Base-by-base conservation (phyloP, 2,113 vertebrate genomes). In the Gavialis gangeticus region DNA sequence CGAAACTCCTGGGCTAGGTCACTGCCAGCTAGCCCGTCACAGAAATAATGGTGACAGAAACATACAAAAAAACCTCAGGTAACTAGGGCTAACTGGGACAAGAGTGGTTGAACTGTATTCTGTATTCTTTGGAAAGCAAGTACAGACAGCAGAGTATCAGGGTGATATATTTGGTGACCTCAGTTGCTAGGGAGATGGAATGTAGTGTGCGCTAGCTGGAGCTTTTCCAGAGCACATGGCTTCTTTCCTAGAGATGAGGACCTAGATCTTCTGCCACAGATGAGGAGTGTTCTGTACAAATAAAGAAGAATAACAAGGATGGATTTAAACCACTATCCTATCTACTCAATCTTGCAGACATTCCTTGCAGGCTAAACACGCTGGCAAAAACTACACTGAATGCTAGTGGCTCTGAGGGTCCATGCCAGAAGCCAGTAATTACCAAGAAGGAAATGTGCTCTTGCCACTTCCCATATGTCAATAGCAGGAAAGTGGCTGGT, bases 191-290 rank as follows among this genome's bases (percentile, higher is more conserved):
- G 71, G 6, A 58, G 1, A 24, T 37, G 54, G 3, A 27, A 21
- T 66, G 10, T 22, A 37, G 4, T 46, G 64, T 79, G 9, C 1
- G 28, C 27, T 46, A 24, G 21, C 2, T 89, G 67, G 14, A 66
- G 17, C n/a, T 91, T 91, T 78, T 67, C 46, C 27, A 75, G 60
- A 79, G 27, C 12, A 91, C 1, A 0, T 71, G 54, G n/a, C n/a
- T 78, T 4, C 9, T 24, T 8, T 67, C 12, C 19, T 27, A n/a
- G 80, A 66, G 27, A 73, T 87, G 25, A 82, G 30, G 55, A 79
- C 73, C 16, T 1, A 25, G 1, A 0, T 37, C 11, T 18, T 59
- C 21, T 16, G 69, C 12, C 10, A 19, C 17, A 4, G 18, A 12
- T 4, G 6, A 79, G 59, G 83, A 85, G 15, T 3, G 12, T 85